Evolutionary conservation across 2,797 vertebrate species (phyloP).

Genomic region (Anabas testudineus): DNA sequence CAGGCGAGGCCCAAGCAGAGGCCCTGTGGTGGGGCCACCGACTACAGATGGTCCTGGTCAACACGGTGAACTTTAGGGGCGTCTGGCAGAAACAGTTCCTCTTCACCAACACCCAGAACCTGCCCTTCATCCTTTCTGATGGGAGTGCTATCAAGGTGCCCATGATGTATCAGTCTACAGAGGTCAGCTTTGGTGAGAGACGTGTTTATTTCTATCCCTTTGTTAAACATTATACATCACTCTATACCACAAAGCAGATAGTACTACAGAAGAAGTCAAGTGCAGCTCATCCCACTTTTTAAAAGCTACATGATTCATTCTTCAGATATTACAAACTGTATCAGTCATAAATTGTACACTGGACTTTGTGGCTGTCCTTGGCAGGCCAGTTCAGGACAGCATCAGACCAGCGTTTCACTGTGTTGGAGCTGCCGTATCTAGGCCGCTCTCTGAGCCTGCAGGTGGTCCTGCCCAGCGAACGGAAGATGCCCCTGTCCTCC

Average conservation of each 20-base stretch:
- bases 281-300: too few species aligned
- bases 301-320: not conserved
- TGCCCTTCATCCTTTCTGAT: constrained; percentile 86
- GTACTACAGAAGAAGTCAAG: too few species aligned
- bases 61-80: constrained; percentile 89
- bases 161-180: constrained; percentile 90
- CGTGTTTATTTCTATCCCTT: not conserved
- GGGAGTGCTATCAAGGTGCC: constrained; percentile 88
- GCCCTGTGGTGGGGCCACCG: constrained; percentile 39
- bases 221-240: too few species aligned
- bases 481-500: constrained; percentile 80
- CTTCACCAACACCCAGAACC: constrained; percentile 85
- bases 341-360: not conserved
- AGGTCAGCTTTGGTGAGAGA: constrained; percentile 90
- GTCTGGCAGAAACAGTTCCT: constrained; percentile 90
- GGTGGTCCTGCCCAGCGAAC: constrained; percentile 87
- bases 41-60: constrained; percentile 86
- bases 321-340: not conserved
- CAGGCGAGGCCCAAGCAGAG: constrained; percentile 72
- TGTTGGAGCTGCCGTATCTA: constrained; percentile 89
- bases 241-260: too few species aligned
- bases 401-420: constrained; percentile 82
- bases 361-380: not conserved
- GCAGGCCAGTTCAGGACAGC: constrained; percentile 89
- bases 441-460: constrained; percentile 86